Evolutionary conservation across 92 coral and sea anemone genomes (phyloP).

Genomic region (Siderastrea siderea): DNA sequence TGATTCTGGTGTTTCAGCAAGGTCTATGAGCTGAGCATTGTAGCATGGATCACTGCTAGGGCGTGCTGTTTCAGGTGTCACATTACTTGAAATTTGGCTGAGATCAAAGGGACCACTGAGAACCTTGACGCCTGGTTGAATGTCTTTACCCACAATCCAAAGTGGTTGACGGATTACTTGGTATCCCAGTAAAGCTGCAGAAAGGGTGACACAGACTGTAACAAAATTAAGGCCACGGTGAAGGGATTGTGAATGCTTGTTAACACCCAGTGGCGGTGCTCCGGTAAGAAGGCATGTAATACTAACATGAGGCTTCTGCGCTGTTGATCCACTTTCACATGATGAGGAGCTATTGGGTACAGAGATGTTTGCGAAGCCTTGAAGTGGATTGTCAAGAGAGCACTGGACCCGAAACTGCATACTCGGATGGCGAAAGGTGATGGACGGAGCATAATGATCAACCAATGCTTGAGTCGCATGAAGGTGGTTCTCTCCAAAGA

Average conservation of each 20-base stretch:
- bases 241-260: constrained; percentile 37
- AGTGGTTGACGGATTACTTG: constrained; percentile 28
- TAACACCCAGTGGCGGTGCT: constrained; percentile 41
- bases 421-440: constrained; percentile 50
- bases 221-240: constrained; percentile 62
- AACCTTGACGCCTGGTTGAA: constrained; percentile 67
- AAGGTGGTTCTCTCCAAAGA: constrained; percentile 75
- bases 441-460: constrained; percentile 55
- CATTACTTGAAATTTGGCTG: constrained; percentile 26
- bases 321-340: neutral
- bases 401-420: constrained; percentile 51
- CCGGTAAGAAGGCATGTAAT: constrained; percentile 61
- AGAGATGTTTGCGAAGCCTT: constrained; percentile 22
- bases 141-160: constrained; percentile 60
- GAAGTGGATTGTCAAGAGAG: constrained; percentile 33
- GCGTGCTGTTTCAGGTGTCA: constrained; percentile 31
- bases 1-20: constrained; percentile 16
- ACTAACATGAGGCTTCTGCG: constrained; percentile 45
- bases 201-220: constrained; percentile 57
- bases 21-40: constrained; percentile 21
- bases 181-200: constrained; percentile 47
- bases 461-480: constrained; percentile 65
- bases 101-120: constrained; percentile 71
- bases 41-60: constrained; percentile 7
- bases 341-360: constrained; percentile 9